These are phyloP conservation scores for Procavia capensis DNA, from an alignment of 2,113 vertebrate genomes.

Conservation along the genomic window DNA sequence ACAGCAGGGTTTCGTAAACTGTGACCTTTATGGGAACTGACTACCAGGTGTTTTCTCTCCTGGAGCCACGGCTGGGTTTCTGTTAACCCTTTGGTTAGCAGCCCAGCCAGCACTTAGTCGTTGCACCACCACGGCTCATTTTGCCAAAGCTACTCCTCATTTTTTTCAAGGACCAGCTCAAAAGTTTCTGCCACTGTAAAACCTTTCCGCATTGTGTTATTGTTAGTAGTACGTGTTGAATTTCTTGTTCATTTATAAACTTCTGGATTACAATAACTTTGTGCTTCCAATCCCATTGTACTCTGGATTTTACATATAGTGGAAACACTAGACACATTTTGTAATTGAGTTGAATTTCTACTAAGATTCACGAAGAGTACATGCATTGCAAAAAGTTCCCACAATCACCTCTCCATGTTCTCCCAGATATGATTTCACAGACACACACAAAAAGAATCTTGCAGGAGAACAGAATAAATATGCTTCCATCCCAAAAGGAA, in stretches of 20 bases:
- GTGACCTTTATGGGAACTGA: too few species aligned
- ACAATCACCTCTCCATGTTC: background rate
- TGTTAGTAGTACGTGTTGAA: background rate
- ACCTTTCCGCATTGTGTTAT: background rate
- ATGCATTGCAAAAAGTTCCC: background rate
- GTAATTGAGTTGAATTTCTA: conserved; percentile 8
- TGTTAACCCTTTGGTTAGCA: too few species aligned
- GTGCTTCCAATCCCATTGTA: background rate
- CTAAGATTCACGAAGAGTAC: background rate
- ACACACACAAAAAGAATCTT: conserved; percentile 32
- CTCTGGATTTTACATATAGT: background rate
- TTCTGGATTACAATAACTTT: background rate
- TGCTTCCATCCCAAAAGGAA: too few species aligned
- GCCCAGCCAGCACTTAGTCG: too few species aligned
- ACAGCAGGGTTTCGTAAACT: background rate
- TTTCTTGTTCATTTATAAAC: background rate
- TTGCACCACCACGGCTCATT: too few species aligned
- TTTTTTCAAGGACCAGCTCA: background rate
- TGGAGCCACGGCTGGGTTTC: too few species aligned
- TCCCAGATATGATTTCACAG: background rate
- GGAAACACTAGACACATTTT: background rate
- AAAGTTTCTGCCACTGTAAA: background rate
- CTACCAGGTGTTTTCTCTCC: too few species aligned
- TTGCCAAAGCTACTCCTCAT: background rate
- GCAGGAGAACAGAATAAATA: background rate